Base-by-base conservation (phyloP, 2,113 vertebrate species). In the Pachycephala philippinensis region DNA sequence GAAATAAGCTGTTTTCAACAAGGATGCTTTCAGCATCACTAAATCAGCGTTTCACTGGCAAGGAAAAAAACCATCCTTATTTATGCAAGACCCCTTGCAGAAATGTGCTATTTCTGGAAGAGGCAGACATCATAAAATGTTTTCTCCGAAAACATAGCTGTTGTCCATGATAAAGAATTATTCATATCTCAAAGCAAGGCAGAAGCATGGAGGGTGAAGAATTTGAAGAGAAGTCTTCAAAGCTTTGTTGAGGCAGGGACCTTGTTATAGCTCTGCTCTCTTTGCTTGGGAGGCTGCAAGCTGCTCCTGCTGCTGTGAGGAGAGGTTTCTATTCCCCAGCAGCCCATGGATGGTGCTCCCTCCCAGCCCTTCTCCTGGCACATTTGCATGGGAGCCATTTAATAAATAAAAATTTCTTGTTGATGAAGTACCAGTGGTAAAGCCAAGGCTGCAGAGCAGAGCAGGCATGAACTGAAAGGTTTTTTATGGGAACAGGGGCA, bases 1-100 rank as follows among this genome's bases (percentile, higher is more conserved):
- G 88, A 93, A 96, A 96, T 89, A 87, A 91, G 56, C 60, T 78
- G 23, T 84, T 96, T 93, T 84, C 65, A 87, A 82, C 86, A 57
- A 59, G 47, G 71, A 74, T 88, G 93, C 59, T 83, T 87, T 89
- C 71, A 78, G 83, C 80, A 82, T 84, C 84, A 63, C 54, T 90
- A 95, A 90, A 94, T 86, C 85, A 90, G 79, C 64, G 61, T 84
- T 90, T 80, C 60, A 37, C 39, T 40, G 68, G 71, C 71, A 64
- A 89, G 57, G 49, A 61, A 65, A 65, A 89, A 87, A 61, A 61
- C 3, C 5, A 50, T 14, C 33, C 35, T 75, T 84, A 64, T 89
- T 95, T 91, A 90, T 75, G 71, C 83, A 88, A 90, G 85, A 47
- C 71, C 75, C 45, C 87, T 83, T 54, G 42, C 42, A 93, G 85